Evolutionary conservation across 2,888 invertebrate species (phyloP), one percentile per base, ranked within the genome.

Genomic region (Lycocerus yunnanus): DNA sequence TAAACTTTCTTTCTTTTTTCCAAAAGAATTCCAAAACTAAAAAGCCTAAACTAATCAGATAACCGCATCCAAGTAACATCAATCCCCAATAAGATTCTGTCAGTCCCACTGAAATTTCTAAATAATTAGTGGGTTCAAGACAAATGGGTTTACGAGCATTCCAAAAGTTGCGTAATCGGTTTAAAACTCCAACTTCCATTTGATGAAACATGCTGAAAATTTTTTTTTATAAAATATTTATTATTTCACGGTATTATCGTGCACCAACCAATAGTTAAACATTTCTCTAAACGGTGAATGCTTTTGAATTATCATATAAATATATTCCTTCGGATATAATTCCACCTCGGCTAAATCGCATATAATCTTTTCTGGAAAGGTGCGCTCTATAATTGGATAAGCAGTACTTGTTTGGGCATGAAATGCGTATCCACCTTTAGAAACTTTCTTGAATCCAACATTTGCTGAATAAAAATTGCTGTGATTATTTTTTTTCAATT

Each of bases 381-480:
- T 91, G 18, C 89, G 89, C 68, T 88, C 88, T 82, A 94, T 93
- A 18, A 93, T 90, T 76, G 91, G 91, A 84, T 93, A 94, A 1
- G 91, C 93, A 0, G 90, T 89, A 0, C 91, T 90, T 0, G 90
- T 90, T 84, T 93, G 93, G 4, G 92, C 89, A 81, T 93, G 92
- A 84, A 92, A 93, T 0, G 93, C 94, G 82, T 91, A 93, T 2
- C 91, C 92, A 2, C 93, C 93, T 24, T 86, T 84, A 82, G 90
- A 90, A 0, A 93, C 91, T 78, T 89, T 84, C 0, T 85, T 84
- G 83, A 93, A 87, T 11, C 93, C 93, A 66, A 88, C 85, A 6
- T 87, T 88, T 0, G 91, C 88, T 11, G 88, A 82, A 72, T 89
- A 89, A 85, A 90, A 91, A 78, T 91, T 84, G n/a, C 81, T 81